Evolutionary conservation across 2,113 vertebrate species (phyloP).

Genomic region (Melospiza melodia): DNA sequence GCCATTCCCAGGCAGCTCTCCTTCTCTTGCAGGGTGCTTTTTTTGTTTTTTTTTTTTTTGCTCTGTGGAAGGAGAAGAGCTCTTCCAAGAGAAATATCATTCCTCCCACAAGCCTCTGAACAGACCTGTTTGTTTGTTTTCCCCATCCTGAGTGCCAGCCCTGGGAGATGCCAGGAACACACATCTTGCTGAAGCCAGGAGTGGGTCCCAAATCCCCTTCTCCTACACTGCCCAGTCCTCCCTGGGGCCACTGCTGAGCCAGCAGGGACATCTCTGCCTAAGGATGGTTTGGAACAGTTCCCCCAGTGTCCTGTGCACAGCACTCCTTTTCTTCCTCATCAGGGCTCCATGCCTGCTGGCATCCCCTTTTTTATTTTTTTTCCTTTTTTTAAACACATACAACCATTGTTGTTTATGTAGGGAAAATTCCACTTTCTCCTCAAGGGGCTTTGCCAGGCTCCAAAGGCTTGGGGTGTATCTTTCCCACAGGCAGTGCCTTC

Average conservation of each 20-base stretch:
- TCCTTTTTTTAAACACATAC: neutral
- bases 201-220: neutral
- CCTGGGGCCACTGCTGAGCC: neutral
- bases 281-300: conserved; percentile 26
- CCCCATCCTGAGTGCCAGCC: neutral
- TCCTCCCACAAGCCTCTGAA: conserved; percentile 48
- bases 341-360: neutral
- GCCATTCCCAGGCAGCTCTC: neutral
- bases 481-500: neutral
- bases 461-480: neutral
- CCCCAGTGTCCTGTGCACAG: conserved; percentile 2
- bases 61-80: neutral
- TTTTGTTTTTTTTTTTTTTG: neutral
- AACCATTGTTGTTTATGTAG: neutral
- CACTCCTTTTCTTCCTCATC: neutral
- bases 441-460: neutral
- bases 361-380: neutral
- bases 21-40: neutral
- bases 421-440: conserved; percentile 41
- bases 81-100: conserved; percentile 47
- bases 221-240: neutral
- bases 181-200: neutral
- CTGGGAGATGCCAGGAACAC: neutral
- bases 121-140: conserved; percentile 41
- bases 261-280: neutral